Conservation (phyloP, 2,888 invertebrate genomes). For the Rhorus exstirpatorius region DNA sequence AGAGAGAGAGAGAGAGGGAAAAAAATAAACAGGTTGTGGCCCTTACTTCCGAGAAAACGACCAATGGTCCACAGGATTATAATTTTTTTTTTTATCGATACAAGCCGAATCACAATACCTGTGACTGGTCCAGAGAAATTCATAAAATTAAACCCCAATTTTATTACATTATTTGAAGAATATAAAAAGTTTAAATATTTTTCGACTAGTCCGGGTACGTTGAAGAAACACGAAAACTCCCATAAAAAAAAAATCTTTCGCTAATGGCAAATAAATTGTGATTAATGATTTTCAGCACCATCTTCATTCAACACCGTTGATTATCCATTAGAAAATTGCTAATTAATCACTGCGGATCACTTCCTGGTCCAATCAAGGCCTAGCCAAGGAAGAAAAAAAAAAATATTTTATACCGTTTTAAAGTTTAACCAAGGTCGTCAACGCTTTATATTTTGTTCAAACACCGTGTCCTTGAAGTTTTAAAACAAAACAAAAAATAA, state of each 20-base stretch:
- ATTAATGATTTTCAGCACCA: neutral
- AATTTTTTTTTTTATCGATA: neutral
- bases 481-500: neutral
- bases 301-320: neutral
- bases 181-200: too few species aligned
- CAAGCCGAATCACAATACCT: neutral
- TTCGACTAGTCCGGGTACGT: too few species aligned
- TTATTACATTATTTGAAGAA: too few species aligned
- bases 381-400: neutral
- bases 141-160: too few species aligned
- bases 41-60: conserved; percentile 39
- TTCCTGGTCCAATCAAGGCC: conserved; percentile 10
- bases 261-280: neutral
- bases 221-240: too few species aligned
- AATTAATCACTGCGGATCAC: conserved; percentile 6
- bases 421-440: neutral
- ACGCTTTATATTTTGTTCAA: neutral
- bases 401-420: too few species aligned
- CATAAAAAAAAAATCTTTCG: neutral
- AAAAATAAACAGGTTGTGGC: conserved; percentile 8
- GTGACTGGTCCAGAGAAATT: neutral
- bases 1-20: neutral
- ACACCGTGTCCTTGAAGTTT: neutral
- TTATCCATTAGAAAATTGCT: neutral
- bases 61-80: neutral